Conservation (phyloP, 2,113 vertebrate species). For the Sorex araneus region DNA sequence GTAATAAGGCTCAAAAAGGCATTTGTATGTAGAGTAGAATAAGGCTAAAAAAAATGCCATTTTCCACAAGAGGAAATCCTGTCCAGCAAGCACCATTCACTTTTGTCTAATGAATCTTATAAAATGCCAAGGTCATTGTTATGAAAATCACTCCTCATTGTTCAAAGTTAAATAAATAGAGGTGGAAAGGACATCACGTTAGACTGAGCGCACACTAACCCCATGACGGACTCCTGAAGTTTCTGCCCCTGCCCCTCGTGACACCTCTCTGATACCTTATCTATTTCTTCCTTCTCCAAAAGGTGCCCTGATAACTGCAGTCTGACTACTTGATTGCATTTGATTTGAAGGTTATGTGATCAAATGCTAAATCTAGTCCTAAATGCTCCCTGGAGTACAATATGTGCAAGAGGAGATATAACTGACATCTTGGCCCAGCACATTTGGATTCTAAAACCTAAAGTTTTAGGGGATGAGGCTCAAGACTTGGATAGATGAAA, state of each 20-base stretch:
- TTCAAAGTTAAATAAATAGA: slow-evolving; percentile 50
- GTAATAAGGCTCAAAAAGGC: slow-evolving; percentile 60
- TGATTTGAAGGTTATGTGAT: neutral
- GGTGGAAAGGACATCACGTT: slow-evolving; percentile 29
- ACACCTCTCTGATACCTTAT: slow-evolving; percentile 24
- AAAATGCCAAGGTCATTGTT: slow-evolving; percentile 64
- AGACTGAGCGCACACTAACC: slow-evolving; percentile 35
- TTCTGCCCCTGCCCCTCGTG: slow-evolving; percentile 41
- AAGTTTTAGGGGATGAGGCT: neutral
- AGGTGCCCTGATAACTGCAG: slow-evolving; percentile 54
- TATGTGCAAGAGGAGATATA: slow-evolving; percentile 28
- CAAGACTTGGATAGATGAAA: too few species aligned
- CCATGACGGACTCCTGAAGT: slow-evolving; percentile 47
- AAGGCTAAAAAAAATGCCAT: too few species aligned
- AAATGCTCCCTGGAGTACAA: slow-evolving; percentile 47
- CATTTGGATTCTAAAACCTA: neutral
- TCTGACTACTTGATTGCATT: slow-evolving; percentile 62
- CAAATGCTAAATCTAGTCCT: too few species aligned
- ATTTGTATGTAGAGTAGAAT: slow-evolving; percentile 39
- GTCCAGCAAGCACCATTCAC: neutral
- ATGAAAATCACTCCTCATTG: slow-evolving; percentile 54
- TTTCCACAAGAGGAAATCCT: slow-evolving; percentile 73
- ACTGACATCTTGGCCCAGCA: slow-evolving; percentile 25
- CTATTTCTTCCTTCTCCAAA: slow-evolving; percentile 57
- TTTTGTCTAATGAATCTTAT: slow-evolving; percentile 62